Conservation (phyloP, 2,113 vertebrate genomes). For the Conger conger region DNA sequence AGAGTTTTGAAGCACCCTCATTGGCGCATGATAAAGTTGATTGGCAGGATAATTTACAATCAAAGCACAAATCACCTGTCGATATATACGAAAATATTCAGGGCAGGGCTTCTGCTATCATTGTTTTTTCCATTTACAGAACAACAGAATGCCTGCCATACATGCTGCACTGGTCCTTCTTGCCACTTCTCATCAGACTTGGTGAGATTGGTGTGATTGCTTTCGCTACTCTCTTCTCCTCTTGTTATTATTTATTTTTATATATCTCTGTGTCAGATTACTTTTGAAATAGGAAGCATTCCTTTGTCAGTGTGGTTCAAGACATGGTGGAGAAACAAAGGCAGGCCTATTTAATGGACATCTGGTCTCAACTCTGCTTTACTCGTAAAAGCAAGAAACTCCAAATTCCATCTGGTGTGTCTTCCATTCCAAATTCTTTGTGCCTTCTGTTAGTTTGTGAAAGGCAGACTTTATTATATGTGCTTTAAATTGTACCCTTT, state of each 20-base stretch:
- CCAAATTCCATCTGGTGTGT: constrained; percentile 1
- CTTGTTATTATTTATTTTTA: constrained; percentile 24
- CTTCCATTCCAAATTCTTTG: not conserved
- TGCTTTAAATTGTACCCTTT: not conserved
- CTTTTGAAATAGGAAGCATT: constrained; percentile 15
- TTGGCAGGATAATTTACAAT: not conserved
- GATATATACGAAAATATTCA: constrained; percentile 15
- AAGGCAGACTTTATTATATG: not conserved
- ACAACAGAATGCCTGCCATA: not conserved
- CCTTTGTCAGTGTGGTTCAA: constrained; percentile 4
- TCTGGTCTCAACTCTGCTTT: not conserved
- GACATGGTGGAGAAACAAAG: not conserved
- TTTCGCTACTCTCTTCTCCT: not conserved
- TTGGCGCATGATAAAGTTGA: not conserved
- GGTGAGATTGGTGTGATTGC: constrained; percentile 21
- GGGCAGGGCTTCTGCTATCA: not conserved
- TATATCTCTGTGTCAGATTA: constrained; percentile 18
- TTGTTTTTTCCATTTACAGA: constrained; percentile 3
- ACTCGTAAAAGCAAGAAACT: not conserved
- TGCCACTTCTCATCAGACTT: constrained; percentile 10
- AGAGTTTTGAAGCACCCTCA: not conserved
- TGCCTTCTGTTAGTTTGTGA: not conserved
- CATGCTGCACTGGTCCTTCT: constrained; percentile 1
- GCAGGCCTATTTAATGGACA: not conserved
- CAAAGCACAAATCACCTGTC: not conserved